A percentile compares a stretch with the other conserved stretches of the same genome.
Evolutionary conservation across 1,140 invertebrate species (phyloP).

Genomic region (Saccostrea echinata): DNA sequence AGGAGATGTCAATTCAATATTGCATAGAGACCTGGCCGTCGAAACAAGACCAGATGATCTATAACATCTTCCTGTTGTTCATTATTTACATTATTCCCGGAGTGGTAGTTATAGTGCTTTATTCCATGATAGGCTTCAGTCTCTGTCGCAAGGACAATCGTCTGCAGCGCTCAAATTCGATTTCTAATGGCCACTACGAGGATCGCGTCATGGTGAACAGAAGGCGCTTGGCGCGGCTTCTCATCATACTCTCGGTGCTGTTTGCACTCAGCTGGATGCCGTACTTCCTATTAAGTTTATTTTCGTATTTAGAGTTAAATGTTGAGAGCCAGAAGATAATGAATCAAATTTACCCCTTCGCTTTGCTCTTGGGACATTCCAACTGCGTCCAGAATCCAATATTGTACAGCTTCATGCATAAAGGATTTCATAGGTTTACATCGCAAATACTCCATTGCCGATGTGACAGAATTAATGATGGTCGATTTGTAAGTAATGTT

Average conservation of each 20-base stretch:
- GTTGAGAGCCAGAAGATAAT: constrained; percentile 62
- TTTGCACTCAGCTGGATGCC: constrained; percentile 91
- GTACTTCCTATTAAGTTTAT: constrained; percentile 86
- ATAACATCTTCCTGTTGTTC: constrained; percentile 86
- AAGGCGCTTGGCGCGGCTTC: constrained; percentile 87
- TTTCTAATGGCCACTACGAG: constrained; percentile 57
- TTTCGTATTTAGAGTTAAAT: constrained; percentile 84
- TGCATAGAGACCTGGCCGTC: constrained; percentile 72
- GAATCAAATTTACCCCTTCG: constrained; percentile 79
- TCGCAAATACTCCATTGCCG: constrained; percentile 12
- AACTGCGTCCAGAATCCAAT: constrained; percentile 78
- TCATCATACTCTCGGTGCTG: constrained; percentile 86
- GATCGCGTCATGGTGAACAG: constrained; percentile 86
- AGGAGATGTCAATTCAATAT: constrained; percentile 52
- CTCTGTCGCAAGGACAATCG: constrained; percentile 83
- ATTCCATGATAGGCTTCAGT: constrained; percentile 86
- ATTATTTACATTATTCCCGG: constrained; percentile 88
- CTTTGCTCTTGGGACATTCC: constrained; percentile 84
- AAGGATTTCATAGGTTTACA: constrained; percentile 67
- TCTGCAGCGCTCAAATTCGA: constrained; percentile 67
- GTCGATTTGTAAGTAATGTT: constrained; percentile 26
- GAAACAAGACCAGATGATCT: constrained; percentile 70
- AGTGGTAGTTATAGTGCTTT: constrained; percentile 85
- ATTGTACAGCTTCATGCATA: constrained; percentile 76
- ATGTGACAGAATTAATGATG: not conserved